phyloP scores from a whole-genome alignment of 2,797 vertebrate species.

The Coccyzus lansbergi region DNA sequence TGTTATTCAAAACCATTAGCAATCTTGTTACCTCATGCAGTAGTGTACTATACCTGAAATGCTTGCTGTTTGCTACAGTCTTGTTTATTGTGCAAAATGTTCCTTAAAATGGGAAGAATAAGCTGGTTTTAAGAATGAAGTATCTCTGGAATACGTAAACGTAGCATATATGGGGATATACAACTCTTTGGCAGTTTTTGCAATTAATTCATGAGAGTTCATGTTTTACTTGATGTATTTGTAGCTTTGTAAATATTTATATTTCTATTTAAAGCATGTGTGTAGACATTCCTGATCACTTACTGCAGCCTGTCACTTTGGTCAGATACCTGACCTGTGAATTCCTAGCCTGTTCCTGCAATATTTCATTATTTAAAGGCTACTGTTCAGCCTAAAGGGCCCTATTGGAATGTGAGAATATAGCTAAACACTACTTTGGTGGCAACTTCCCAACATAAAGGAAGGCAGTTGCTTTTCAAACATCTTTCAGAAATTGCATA shows the following conservation, averaged over 20 bases:
- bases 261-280: background rate
- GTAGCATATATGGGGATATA: background rate
- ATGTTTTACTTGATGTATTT: background rate
- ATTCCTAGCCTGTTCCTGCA: background rate
- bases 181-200: background rate
- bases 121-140: background rate
- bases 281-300: background rate
- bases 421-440: background rate
- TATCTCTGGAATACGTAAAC: background rate
- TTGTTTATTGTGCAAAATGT: background rate
- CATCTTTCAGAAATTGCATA: background rate
- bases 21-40: background rate
- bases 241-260: background rate
- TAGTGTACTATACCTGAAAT: background rate
- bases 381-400: background rate
- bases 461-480: background rate
- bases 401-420: background rate
- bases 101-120: background rate
- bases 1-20: background rate
- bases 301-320: background rate
- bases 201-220: background rate
- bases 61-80: background rate
- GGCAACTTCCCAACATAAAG: background rate
- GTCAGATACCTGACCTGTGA: background rate
- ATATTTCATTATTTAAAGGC: background rate